These are phyloP conservation scores for Myripristis jacobus DNA, from an alignment of 2,797 vertebrate genomes.

Conservation along the genomic window DNA sequence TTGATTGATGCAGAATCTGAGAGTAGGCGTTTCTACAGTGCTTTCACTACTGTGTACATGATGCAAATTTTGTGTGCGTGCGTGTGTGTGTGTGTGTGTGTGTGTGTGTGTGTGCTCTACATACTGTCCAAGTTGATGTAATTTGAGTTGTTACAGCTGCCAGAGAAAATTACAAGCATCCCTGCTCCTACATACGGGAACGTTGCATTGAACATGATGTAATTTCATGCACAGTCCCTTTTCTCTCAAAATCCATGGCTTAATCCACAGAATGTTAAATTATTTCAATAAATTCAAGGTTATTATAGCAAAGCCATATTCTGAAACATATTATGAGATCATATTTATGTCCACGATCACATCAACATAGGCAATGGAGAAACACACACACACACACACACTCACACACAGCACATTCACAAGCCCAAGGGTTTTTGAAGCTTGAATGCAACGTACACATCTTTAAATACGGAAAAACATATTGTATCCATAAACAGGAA, in stretches of 20 bases:
- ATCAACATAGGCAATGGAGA: constrained; percentile 15
- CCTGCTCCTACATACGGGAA: constrained; percentile 32
- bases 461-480: constrained; percentile 63
- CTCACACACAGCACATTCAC: no score
- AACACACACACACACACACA: constrained; percentile 5
- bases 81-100: constrained; percentile 3
- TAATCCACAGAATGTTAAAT: constrained; percentile 24
- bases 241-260: constrained; percentile 16
- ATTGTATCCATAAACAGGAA: constrained; percentile 71
- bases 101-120: constrained; percentile 10
- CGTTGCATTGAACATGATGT: constrained; percentile 34
- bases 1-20: constrained; percentile 55
- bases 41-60: constrained; percentile 24
- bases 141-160: constrained; percentile 56
- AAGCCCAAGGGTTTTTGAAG: constrained; percentile 23
- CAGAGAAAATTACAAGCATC: constrained; percentile 44
- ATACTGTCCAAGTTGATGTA: constrained; percentile 22
- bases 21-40: constrained; percentile 34
- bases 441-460: constrained; percentile 41
- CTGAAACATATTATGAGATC: constrained; percentile 27
- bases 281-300: neutral
- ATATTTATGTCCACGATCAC: constrained; percentile 27
- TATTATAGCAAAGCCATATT: neutral
- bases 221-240: constrained; percentile 38
- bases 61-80: constrained; percentile 18